A percentile compares a stretch with the other conserved stretches of the same genome.
These are phyloP conservation scores for Aurelia coerulea DNA, from an alignment of 30 jellyfish, hydroid and myxozoan species.

Conservation along the genomic window DNA sequence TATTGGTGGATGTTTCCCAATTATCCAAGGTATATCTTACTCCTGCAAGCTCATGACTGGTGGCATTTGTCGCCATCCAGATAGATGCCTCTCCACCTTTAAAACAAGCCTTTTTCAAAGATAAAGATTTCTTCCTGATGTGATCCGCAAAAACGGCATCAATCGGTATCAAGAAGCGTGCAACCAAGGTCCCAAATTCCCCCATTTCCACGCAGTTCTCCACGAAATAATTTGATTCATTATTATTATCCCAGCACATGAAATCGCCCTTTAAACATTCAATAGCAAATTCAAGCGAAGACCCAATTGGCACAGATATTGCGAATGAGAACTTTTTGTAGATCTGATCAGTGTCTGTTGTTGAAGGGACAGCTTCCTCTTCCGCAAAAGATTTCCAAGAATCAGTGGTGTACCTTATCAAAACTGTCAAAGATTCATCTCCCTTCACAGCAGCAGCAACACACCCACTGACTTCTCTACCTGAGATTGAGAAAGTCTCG, in stretches of 20 bases:
- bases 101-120: constrained; percentile 11
- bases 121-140: not conserved
- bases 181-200: constrained; percentile 12
- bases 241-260: constrained; percentile 80
- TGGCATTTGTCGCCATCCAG: constrained; percentile 4
- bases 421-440: constrained; percentile 16
- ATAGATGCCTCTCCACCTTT: constrained; percentile 13
- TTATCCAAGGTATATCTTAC: constrained; percentile 68
- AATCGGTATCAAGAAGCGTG: constrained; percentile 11
- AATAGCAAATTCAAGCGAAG: constrained; percentile 59
- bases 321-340: constrained; percentile 14
- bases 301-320: constrained; percentile 31
- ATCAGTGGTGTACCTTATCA: constrained; percentile 30
- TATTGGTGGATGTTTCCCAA: constrained; percentile 69
- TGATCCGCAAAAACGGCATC: constrained; percentile 8
- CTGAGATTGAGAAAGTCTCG: constrained; percentile 11
- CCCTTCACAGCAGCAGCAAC: constrained; percentile 20
- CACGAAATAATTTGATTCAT: constrained; percentile 39
- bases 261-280: constrained; percentile 32
- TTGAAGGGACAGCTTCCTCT: constrained; percentile 28
- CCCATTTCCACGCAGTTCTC: constrained; percentile 11
- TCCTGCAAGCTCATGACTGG: not conserved
- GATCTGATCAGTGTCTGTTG: not conserved
- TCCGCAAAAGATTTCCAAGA: constrained; percentile 40
- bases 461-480: constrained; percentile 26